Conservation (phyloP, 2,797 vertebrate species). For the Pangasius larnaudii region DNA sequence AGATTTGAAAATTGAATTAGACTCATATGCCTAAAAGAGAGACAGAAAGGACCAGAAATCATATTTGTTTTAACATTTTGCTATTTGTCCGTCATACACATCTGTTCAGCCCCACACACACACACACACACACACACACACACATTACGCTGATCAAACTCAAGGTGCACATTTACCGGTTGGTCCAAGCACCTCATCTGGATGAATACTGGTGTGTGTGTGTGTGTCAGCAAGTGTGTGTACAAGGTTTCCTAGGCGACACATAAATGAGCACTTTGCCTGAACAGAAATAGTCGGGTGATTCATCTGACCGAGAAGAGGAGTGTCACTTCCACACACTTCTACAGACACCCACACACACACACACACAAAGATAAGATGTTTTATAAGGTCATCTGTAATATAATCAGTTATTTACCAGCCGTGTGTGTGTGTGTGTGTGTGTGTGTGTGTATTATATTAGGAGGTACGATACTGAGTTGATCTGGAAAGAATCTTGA, state of each 20-base stretch:
- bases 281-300: constrained; percentile 60
- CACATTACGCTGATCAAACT: neutral
- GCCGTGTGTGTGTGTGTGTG: neutral
- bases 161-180: neutral
- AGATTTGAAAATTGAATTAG: neutral
- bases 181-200: neutral
- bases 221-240: constrained; percentile 15
- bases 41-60: neutral
- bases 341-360: constrained; percentile 13
- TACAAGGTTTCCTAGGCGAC: constrained; percentile 57
- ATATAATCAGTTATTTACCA: constrained; percentile 14
- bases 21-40: neutral
- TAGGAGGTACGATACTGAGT: neutral
- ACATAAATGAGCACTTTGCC: constrained; percentile 51
- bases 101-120: constrained; percentile 3
- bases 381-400: neutral
- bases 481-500: neutral
- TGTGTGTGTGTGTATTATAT: neutral
- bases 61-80: neutral
- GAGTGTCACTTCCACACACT: constrained; percentile 35
- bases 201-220: constrained; percentile 12
- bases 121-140: neutral
- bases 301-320: constrained; percentile 53
- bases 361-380: neutral
- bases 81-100: neutral